phyloP scores from a whole-genome alignment of 2,888 invertebrate genomes.

The Oligia latruncula region DNA sequence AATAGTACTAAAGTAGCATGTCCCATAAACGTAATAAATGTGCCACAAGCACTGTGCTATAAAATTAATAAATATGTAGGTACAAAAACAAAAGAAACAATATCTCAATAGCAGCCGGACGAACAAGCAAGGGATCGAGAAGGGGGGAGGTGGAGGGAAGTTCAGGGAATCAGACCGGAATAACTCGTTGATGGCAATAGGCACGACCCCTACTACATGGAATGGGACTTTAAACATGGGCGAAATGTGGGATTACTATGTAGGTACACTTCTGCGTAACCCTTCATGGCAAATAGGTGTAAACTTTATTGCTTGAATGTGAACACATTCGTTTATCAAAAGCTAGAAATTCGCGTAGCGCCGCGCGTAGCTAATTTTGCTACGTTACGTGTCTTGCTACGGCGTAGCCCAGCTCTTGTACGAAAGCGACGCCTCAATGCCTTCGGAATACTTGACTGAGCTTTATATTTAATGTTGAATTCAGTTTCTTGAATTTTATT shows the following conservation, averaged over 20 bases:
- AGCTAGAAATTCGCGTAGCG: slow-evolving; percentile 1
- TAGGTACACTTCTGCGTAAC: too few relatives aligned
- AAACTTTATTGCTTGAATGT: neutral
- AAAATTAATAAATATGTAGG: too few relatives aligned
- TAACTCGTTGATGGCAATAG: neutral
- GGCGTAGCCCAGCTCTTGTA: slow-evolving; percentile 33
- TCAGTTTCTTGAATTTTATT: neutral
- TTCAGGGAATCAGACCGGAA: too few relatives aligned
- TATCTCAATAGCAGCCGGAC: too few relatives aligned
- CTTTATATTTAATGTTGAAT: neutral
- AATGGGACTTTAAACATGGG: neutral
- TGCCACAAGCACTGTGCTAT: too few relatives aligned
- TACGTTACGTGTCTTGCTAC: slow-evolving; percentile 25
- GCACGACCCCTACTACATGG: neutral
- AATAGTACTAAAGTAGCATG: too few relatives aligned
- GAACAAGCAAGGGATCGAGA: too few relatives aligned
- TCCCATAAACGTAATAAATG: too few relatives aligned
- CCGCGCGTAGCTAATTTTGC: neutral
- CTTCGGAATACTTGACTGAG: neutral
- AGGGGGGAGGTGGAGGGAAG: too few relatives aligned
- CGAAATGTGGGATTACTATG: neutral
- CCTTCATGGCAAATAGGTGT: neutral
- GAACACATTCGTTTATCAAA: slow-evolving; percentile 1
- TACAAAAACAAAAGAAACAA: neutral
- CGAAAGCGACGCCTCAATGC: neutral